Evolutionary conservation across 1,140 invertebrate species (phyloP).

Genomic region (Orius insidiosus): DNA sequence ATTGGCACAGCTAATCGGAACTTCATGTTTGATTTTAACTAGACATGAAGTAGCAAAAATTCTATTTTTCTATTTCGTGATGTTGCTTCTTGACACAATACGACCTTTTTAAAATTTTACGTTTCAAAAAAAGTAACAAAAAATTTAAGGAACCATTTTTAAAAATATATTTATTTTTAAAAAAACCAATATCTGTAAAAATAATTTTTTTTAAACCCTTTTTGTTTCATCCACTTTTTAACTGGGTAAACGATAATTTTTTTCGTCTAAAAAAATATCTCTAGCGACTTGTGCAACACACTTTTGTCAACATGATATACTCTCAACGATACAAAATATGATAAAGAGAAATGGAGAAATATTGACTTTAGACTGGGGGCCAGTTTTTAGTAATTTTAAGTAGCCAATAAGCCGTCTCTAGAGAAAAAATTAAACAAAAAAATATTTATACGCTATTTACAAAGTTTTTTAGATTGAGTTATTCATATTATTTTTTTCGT

Average conservation of each 20-base stretch:
- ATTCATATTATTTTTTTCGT: neutral
- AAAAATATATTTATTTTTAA: too few relatives aligned
- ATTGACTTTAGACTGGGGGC: too few relatives aligned
- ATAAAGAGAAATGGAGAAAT: too few relatives aligned
- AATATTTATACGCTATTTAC: neutral
- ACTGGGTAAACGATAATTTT: too few relatives aligned
- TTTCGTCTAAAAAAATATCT: too few relatives aligned
- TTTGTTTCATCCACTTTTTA: too few relatives aligned
- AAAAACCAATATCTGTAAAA: too few relatives aligned
- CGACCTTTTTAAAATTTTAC: neutral
- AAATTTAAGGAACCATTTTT: neutral
- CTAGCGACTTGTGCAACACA: too few relatives aligned
- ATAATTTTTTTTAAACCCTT: too few relatives aligned
- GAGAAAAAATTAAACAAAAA: neutral
- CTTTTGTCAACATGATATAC: too few relatives aligned
- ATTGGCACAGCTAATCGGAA: constrained; percentile 14
- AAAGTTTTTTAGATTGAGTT: neutral
- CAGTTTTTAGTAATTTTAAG: neutral
- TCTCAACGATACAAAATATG: too few relatives aligned
- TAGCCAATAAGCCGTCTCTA: neutral
- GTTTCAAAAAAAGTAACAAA: constrained; percentile 1
- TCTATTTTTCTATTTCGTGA: neutral
- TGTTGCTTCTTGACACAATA: constrained; percentile 8
- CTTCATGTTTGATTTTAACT: neutral
- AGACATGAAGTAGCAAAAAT: constrained; percentile 3